A percentile compares a stretch with the other conserved stretches of the same genome.
Evolutionary conservation across 2,797 vertebrate genomes (phyloP).

Genomic region (Apogon hyalosoma): DNA sequence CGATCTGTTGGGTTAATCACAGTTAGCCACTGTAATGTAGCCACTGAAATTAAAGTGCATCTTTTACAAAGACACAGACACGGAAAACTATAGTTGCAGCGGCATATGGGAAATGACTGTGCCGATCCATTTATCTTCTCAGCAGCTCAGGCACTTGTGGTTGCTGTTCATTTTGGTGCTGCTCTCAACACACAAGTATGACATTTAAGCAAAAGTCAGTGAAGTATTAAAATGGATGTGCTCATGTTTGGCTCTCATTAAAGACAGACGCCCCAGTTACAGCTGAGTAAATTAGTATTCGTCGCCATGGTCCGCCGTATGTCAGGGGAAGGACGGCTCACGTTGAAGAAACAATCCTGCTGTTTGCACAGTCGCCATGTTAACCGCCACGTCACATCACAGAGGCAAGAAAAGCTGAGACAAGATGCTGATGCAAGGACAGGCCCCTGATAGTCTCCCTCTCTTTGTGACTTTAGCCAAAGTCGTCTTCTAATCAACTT

Average conservation of each 20-base stretch:
- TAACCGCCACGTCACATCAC: slow-evolving; percentile 22
- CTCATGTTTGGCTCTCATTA: slow-evolving; percentile 56
- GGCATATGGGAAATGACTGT: slow-evolving; percentile 30
- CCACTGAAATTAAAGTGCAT: slow-evolving; percentile 38
- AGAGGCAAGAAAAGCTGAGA: slow-evolving; percentile 22
- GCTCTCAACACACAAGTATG: slow-evolving; percentile 43
- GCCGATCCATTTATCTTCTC: slow-evolving; percentile 49
- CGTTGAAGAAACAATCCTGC: slow-evolving; percentile 31
- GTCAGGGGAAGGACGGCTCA: slow-evolving; percentile 39
- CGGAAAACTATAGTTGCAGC: neutral
- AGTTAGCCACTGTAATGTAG: slow-evolving; percentile 8
- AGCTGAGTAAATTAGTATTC: slow-evolving; percentile 58
- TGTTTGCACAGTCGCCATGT: slow-evolving; percentile 45
- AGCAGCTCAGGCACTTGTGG: neutral
- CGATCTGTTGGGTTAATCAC: slow-evolving; percentile 36
- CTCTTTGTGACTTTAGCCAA: slow-evolving; percentile 69
- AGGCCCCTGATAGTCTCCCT: neutral
- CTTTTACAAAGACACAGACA: slow-evolving; percentile 12
- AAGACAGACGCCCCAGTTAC: slow-evolving; percentile 13
- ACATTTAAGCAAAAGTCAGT: slow-evolving; percentile 71
- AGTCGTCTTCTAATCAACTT: slow-evolving; percentile 76
- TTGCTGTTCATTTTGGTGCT: slow-evolving; percentile 22
- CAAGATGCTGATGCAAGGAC: slow-evolving; percentile 52
- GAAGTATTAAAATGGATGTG: slow-evolving; percentile 63
- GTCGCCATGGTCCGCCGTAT: neutral